Base-by-base conservation (phyloP, 2,113 vertebrate species). In the Cinclus cinclus region DNA sequence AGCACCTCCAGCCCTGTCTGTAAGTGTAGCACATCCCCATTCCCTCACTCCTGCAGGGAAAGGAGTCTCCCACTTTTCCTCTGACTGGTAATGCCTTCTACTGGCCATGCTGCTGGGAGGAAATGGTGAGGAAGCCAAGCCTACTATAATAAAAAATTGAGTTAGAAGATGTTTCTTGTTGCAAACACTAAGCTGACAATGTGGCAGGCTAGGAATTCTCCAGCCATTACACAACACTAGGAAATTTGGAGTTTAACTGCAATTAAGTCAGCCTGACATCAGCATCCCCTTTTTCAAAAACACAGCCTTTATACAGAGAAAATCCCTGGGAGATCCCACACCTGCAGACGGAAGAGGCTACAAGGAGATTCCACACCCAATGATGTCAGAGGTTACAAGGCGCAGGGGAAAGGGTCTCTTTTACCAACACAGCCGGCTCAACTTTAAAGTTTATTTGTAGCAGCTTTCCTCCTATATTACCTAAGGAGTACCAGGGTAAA, bases 21-120 rank as follows among this genome's bases (percentile, higher is more conserved):
- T 35, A 50, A 1, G 4, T 69, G 71, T 21, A 50, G 44, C 27
- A n/a, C 0, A 0, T 6, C 44, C 14, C 63, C 35, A 22, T 20
- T 39, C 41, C 35, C 12, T 53, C 47, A 3, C 3, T 76, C 30
- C 41, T 28, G 23, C 30, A 27, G 10, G 73, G 31, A 73, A 35
- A 82, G 35, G 44, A 23, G 28, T 70, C 39, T 87, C 41, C 37
- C 0, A 4, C 41, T 35, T 74, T 30, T 28, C 56, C 20, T 37
- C 33, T 30, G 22, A 14, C 42, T 18, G 47, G 35, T 17, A 47
- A 19, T 28, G 28, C 39, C 7, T 35, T 44, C 58, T n/a, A 50
- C 55, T 53, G 52, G n/a, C 37, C 2, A 2, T 1, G 3, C 46
- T 68, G 39, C 41, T 15, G 23, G 11, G 16, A 80, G 52, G 33